Evolutionary conservation across 2,888 invertebrate genomes (phyloP), one percentile per base, ranked within the genome.

Genomic region (Trichogramma evanescens): DNA sequence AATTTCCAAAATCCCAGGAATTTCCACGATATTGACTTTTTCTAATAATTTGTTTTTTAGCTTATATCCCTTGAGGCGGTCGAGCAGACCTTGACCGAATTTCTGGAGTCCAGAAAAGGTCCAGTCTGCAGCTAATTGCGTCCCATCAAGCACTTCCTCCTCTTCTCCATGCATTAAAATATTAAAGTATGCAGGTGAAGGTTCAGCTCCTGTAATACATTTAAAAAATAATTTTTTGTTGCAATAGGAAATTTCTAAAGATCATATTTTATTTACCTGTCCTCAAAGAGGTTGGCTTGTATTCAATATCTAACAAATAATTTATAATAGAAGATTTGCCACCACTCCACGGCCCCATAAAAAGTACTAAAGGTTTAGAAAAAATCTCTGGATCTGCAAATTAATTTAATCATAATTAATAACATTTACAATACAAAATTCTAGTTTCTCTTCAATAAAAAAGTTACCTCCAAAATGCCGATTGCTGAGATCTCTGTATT

Each of bases 321-420:
- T 96, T 96, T 65, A 95, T 87, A 68, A 95, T 92, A 56, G 93
- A 89, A 1, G 95, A 94, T 81, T 96, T 96, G 65, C 96, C 96
- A 62, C 95, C 94, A 72, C 94, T 94, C 93, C 95, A 95, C 46
- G 95, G 95, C 49, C 96, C 96, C 90, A 95, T 92, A 73, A 95
- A 93, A 5, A 96, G 82, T 56, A 95, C 86, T 72, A 95, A 81
- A 3, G 96, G 95, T 74, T 95, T 95, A 4, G 94, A 93, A 78
- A 93, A 93, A 73, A 95, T 93, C 83, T 96, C 95, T 2, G 93
- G 90, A 80, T 95, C 95, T 83, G 70, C 9, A 56, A 62, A 49
- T 39, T 48, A 50, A 13, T 7, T 54, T 8, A 52, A 40, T 40
- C 9, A 8, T 5, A 41, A 53, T 42, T 42, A 42, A 42, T 42